phyloP scores from a whole-genome alignment of 2,797 vertebrate species.

The Gallirallus australis region DNA sequence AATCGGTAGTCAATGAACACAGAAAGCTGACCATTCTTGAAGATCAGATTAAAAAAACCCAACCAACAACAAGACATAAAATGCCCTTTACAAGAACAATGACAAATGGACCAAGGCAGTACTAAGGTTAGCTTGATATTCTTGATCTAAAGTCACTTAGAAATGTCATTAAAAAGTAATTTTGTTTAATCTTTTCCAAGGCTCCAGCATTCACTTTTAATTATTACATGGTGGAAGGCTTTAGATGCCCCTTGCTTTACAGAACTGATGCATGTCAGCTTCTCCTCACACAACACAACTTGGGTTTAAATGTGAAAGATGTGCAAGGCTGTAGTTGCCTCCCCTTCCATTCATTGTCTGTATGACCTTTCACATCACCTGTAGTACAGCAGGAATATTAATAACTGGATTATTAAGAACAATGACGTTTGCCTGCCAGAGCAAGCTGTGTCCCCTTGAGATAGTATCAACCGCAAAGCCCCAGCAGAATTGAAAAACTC shows the following conservation, averaged over 20 bases:
- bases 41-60: background rate
- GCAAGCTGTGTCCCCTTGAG: background rate
- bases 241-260: background rate
- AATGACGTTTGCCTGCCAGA: background rate
- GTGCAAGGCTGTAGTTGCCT: background rate
- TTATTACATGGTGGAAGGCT: background rate
- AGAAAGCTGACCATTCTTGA: background rate
- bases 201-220: background rate
- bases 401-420: background rate
- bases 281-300: background rate
- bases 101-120: background rate
- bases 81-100: background rate
- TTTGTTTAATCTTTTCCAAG: background rate
- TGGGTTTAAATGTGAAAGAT: background rate
- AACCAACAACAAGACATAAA: background rate
- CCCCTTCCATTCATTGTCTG: rapidly evolving
- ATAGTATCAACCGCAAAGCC: background rate
- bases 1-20: rapidly evolving
- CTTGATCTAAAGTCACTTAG: background rate
- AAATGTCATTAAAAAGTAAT: background rate
- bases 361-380: background rate
- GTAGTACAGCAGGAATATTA: background rate
- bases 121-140: background rate
- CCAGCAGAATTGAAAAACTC: background rate
- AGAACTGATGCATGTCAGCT: background rate